Evolutionary conservation across 2,797 vertebrate species (phyloP).

Genomic region (Lacerta bilineata): DNA sequence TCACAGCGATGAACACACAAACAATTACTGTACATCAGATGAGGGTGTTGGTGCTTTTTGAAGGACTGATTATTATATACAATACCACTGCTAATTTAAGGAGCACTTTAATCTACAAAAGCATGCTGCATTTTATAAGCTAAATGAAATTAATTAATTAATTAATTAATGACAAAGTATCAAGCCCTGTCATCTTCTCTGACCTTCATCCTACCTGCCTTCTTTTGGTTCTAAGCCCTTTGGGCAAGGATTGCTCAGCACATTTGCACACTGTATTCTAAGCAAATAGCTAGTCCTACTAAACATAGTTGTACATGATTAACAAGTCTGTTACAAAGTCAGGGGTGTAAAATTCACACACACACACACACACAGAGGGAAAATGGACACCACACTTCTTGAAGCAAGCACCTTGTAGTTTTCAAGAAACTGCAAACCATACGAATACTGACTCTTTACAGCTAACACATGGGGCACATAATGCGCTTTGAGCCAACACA

Average conservation of each 20-base stretch:
- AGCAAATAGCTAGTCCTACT: not conserved
- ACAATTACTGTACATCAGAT: not conserved
- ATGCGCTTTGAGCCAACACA: not conserved
- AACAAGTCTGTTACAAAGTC: not conserved
- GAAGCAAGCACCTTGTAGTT: not conserved
- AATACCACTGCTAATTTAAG: not conserved
- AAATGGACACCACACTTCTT: not conserved
- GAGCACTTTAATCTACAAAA: not conserved
- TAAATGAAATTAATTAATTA: not conserved
- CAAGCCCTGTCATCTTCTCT: not conserved
- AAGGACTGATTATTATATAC: not conserved
- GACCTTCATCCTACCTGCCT: not conserved
- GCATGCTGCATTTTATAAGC: not conserved
- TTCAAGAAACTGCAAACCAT: not conserved
- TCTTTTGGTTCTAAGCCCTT: not conserved
- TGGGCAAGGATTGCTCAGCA: not conserved
- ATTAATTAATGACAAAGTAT: constrained; percentile 9
- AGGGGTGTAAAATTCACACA: not conserved
- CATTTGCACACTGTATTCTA: not conserved
- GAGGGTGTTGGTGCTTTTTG: not conserved
- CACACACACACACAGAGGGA: no score
- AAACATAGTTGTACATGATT: not conserved
- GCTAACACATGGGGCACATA: no score
- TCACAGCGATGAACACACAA: not conserved
- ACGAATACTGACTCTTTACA: not conserved